Conservation (phyloP, 2,888 invertebrate species). For the Melanostoma mellinum region DNA sequence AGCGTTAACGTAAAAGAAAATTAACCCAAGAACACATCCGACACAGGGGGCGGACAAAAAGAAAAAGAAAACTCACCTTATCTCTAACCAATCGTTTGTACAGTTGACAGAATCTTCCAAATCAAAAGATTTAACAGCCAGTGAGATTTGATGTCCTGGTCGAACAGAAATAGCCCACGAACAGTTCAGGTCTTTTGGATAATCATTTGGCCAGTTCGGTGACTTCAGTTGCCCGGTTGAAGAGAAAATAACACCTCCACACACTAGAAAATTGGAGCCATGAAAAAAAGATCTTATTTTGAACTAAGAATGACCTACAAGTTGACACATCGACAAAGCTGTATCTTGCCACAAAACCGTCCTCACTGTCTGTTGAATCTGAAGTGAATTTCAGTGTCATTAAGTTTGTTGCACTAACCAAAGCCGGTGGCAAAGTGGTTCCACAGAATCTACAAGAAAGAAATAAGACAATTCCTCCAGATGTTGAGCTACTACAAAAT, state of each 20-base stretch:
- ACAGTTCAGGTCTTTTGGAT: constrained; percentile 88
- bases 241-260: constrained; percentile 88
- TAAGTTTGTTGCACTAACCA: constrained; percentile 87
- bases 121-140: constrained; percentile 86
- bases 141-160: constrained; percentile 87
- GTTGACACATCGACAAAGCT: constrained; percentile 84
- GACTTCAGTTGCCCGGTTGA: constrained; percentile 88
- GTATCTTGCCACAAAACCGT: constrained; percentile 90
- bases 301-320: constrained; percentile 77
- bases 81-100: constrained; percentile 87
- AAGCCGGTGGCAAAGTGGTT: constrained; percentile 84
- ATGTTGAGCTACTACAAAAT: not conserved
- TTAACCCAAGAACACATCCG: not conserved
- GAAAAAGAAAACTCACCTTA: constrained; percentile 83
- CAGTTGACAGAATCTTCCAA: constrained; percentile 85
- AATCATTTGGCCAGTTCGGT: constrained; percentile 90
- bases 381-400: constrained; percentile 88
- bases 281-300: too few relatives aligned
- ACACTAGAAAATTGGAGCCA: constrained; percentile 82
- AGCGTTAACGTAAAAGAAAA: too few relatives aligned
- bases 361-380: constrained; percentile 83
- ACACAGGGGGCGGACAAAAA: not conserved
- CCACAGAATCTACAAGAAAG: constrained; percentile 88
- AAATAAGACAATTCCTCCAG: not conserved
- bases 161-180: constrained; percentile 90